Evolutionary conservation across 2,113 vertebrate genomes (phyloP).

Genomic region (Mirza zaza): DNA sequence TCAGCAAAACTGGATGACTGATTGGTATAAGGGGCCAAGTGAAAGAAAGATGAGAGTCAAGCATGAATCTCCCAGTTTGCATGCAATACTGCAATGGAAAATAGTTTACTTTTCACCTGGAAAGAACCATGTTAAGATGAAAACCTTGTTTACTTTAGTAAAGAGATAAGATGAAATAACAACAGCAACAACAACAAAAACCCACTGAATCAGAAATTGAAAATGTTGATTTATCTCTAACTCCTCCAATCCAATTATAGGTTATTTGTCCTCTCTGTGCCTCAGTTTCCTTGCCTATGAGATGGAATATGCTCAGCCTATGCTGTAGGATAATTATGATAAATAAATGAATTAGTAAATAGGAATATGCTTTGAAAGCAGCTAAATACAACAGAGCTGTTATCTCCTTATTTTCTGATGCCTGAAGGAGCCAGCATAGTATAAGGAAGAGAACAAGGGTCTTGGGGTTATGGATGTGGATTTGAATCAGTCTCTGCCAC

Average conservation of each 20-base stretch:
- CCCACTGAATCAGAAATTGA: neutral
- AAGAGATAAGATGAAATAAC: neutral
- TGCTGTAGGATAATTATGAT: neutral
- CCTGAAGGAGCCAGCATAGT: neutral
- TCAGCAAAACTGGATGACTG: neutral
- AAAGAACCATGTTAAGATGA: neutral
- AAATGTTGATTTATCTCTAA: neutral
- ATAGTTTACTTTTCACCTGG: neutral
- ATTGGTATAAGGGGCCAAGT: neutral
- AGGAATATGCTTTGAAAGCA: neutral
- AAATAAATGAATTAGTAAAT: neutral
- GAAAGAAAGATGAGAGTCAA: neutral
- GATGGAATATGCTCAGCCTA: neutral
- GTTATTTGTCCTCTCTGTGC: neutral
- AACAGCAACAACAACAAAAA: neutral
- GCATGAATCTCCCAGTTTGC: neutral
- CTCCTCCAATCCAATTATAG: neutral
- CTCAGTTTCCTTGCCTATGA: neutral
- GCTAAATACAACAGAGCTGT: neutral
- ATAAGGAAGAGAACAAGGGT: neutral
- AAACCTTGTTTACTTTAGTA: neutral
- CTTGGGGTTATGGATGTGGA: neutral
- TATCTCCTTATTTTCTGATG: neutral
- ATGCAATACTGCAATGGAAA: neutral
- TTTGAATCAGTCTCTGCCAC: neutral